These are phyloP conservation scores for Bufotes viridis DNA, from an alignment of 2,797 vertebrate genomes.

Conservation along the genomic window DNA sequence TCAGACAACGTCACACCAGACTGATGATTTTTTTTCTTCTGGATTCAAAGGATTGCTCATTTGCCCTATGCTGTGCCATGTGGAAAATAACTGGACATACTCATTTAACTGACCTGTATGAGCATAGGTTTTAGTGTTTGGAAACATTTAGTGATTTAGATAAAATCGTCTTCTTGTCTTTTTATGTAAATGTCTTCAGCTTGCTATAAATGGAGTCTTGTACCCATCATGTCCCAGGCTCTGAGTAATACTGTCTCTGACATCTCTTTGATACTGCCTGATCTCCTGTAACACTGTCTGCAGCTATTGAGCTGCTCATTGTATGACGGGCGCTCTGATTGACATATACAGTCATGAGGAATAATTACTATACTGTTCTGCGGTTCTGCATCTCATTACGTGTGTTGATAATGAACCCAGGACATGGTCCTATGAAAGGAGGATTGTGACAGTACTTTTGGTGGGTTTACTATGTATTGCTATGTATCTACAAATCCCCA, in stretches of 20 bases:
- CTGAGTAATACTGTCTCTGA: not conserved
- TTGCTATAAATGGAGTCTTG: not conserved
- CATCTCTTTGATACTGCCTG: not conserved
- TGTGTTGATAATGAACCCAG: slow-evolving; percentile 10
- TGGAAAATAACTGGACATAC: not conserved
- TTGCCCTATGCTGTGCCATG: not conserved
- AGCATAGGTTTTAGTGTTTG: not conserved
- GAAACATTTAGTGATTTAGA: not conserved
- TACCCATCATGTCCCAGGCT: not conserved
- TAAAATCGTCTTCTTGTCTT: not conserved
- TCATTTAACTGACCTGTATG: not conserved
- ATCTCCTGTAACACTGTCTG: not conserved
- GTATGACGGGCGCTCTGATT: slow-evolving; percentile 13
- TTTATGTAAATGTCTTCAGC: no score
- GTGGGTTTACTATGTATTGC: not conserved
- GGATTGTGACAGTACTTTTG: slow-evolving; percentile 23
- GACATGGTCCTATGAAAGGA: slow-evolving; percentile 11
- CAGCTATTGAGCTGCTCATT: not conserved
- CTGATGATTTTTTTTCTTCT: no score
- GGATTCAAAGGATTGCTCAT: not conserved
- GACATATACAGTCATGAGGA: slow-evolving; percentile 24
- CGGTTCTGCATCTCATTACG: not conserved
- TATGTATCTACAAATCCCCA: slow-evolving; percentile 40
- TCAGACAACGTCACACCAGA: no score
- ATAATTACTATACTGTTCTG: slow-evolving; percentile 28